Evolutionary conservation across 2,113 vertebrate species (phyloP).

Genomic region (Trachemys scripta): DNA sequence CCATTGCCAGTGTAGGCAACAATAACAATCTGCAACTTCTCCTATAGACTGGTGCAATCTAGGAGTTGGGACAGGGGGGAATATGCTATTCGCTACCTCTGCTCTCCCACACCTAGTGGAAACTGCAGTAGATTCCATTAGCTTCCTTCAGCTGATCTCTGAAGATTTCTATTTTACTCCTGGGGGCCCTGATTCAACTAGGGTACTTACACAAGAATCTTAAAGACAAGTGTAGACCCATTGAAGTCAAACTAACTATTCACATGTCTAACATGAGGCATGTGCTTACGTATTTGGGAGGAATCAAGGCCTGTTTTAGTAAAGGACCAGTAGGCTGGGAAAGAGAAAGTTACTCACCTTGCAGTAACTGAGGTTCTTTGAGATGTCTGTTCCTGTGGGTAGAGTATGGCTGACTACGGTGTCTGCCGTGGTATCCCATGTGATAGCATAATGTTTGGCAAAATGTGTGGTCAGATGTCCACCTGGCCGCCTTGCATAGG

Average conservation of each 20-base stretch:
- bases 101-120: not conserved
- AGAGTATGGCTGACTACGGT: no score
- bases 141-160: not conserved
- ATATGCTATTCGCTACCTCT: not conserved
- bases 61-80: not conserved
- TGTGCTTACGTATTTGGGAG: no score
- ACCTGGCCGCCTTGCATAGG: no score
- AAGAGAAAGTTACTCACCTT: no score
- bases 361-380: no score
- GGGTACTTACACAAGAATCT: not conserved
- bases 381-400: no score
- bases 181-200: not conserved
- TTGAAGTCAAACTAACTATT: not conserved
- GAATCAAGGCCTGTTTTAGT: no score
- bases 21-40: not conserved
- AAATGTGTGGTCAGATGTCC: no score
- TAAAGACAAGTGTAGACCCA: no score
- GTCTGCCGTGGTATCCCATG: no score
- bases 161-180: not conserved
- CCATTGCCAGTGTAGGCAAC: not conserved
- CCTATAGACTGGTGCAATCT: not conserved
- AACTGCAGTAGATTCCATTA: not conserved
- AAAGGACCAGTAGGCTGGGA: no score
- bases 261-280: not conserved
- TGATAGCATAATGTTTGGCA: no score